Percentiles rank a stretch among this genome's conserved stretches.
phyloP scores from a whole-genome alignment of 1,140 invertebrate genomes.

The Trichonephila inaurata region DNA sequence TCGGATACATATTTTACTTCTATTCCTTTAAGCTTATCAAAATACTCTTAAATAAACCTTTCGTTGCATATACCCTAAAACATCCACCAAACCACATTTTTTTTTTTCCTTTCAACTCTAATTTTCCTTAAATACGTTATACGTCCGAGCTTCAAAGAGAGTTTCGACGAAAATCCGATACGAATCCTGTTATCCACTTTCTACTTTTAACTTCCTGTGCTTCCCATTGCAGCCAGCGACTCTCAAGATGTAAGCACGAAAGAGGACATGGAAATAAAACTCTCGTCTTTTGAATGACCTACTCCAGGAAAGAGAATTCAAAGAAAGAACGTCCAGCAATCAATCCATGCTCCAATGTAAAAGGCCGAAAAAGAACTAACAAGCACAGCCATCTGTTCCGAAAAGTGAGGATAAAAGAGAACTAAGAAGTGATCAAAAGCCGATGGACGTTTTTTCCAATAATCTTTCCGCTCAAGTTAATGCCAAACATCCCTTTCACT shows the following conservation, averaged over 20 bases:
- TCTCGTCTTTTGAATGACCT: conserved; percentile 30
- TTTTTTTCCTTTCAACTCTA: too few relatives aligned
- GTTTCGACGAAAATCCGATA: neutral
- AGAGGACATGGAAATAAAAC: conserved; percentile 14
- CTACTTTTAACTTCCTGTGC: too few relatives aligned
- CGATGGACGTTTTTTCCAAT: neutral
- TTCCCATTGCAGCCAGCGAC: neutral
- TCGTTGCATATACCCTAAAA: too few relatives aligned
- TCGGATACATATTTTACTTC: too few relatives aligned
- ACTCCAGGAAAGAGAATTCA: neutral
- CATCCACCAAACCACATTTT: too few relatives aligned
- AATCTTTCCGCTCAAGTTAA: conserved; percentile 52
- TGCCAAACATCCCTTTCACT: conserved; percentile 40
- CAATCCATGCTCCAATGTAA: neutral
- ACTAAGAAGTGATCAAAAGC: neutral
- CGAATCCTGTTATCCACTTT: neutral
- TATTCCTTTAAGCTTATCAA: too few relatives aligned
- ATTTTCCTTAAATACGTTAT: neutral
- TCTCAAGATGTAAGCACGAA: neutral
- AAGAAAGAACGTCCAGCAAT: neutral
- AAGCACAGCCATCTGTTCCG: neutral
- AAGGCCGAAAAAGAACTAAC: neutral
- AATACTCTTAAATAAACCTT: too few relatives aligned
- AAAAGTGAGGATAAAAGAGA: conserved; percentile 19
- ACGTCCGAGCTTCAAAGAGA: neutral